A percentile compares a stretch with the other conserved stretches of the same genome.
phyloP scores from a whole-genome alignment of 2,888 invertebrate genomes.

The Portevinia maculata region DNA sequence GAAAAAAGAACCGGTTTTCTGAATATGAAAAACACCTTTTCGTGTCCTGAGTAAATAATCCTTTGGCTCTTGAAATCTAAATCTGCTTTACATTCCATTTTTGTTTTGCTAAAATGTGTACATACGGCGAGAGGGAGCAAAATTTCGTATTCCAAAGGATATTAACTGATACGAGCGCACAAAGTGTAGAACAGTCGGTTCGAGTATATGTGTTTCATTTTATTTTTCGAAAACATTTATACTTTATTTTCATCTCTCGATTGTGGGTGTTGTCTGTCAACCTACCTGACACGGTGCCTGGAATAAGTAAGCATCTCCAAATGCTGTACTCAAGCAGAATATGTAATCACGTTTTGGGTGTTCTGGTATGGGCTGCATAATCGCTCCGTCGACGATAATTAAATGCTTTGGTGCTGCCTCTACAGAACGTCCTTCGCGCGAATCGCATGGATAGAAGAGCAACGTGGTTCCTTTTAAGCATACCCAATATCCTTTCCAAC shows the following conservation, averaged over 20 bases:
- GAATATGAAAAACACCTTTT: slow-evolving; percentile 69
- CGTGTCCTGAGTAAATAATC: slow-evolving; percentile 69
- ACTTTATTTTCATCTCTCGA: slow-evolving; percentile 44
- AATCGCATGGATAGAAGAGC: slow-evolving; percentile 97
- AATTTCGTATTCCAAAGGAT: slow-evolving; percentile 48
- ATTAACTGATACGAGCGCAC: slow-evolving; percentile 53
- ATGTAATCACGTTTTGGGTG: slow-evolving; percentile 99
- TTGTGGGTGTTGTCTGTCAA: slow-evolving; percentile 65
- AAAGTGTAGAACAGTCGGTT: not conserved
- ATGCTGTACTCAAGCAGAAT: slow-evolving; percentile 98
- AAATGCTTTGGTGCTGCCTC: slow-evolving; percentile 97
- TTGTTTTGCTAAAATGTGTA: slow-evolving; percentile 23
- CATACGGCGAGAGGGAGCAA: slow-evolving; percentile 4
- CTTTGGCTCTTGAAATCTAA: slow-evolving; percentile 69
- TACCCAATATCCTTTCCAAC: slow-evolving; percentile 99
- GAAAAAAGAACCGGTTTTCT: slow-evolving; percentile 39
- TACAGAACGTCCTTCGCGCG: slow-evolving; percentile 93
- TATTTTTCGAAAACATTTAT: slow-evolving; percentile 67
- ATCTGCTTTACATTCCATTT: slow-evolving; percentile 64
- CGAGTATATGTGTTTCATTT: slow-evolving; percentile 36
- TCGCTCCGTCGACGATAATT: slow-evolving; percentile 97
- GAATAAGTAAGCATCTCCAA: slow-evolving; percentile 98
- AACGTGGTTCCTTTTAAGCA: slow-evolving; percentile 98
- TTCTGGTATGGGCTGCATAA: slow-evolving; percentile 99
- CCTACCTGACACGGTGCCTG: slow-evolving; percentile 93